A percentile compares a stretch with the other conserved stretches of the same genome.
These are phyloP conservation scores for Gryon sp. DNA, from an alignment of 1,140 invertebrate species.

Conservation along the genomic window DNA sequence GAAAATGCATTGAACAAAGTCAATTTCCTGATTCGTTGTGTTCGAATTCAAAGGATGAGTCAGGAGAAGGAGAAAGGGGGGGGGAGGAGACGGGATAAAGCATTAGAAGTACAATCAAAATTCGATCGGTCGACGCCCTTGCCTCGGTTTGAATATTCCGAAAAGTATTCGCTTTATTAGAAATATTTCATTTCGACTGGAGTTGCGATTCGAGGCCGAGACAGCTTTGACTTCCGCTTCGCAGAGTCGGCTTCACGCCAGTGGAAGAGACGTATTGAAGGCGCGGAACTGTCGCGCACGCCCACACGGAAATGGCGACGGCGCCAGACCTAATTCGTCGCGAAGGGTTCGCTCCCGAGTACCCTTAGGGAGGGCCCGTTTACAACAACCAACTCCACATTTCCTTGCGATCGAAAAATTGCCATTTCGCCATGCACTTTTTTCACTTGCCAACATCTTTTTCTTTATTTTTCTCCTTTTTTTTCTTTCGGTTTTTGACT, in stretches of 20 bases:
- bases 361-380: constrained; percentile 42
- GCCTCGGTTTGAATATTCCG: neutral
- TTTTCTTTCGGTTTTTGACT: no score
- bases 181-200: constrained; percentile 50
- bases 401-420: constrained; percentile 51
- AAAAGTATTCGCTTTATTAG: constrained; percentile 51
- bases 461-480: constrained; percentile 26
- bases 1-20: no score
- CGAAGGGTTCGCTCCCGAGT: constrained; percentile 61
- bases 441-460: neutral
- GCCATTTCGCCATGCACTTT: constrained; percentile 19
- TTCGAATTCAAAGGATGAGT: no score
- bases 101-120: constrained; percentile 17
- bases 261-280: constrained; percentile 53
- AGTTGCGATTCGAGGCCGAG: constrained; percentile 36
- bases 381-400: constrained; percentile 28
- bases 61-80: no score
- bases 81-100: no score
- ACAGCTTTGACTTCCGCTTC: constrained; percentile 52
- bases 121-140: constrained; percentile 18
- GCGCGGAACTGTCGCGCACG: constrained; percentile 70
- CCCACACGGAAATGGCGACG: constrained; percentile 77
- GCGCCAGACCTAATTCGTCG: constrained; percentile 71
- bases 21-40: no score
- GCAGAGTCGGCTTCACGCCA: constrained; percentile 47